Evolutionary conservation across 1,140 invertebrate genomes (phyloP).

Genomic region (Lethrus apterus): DNA sequence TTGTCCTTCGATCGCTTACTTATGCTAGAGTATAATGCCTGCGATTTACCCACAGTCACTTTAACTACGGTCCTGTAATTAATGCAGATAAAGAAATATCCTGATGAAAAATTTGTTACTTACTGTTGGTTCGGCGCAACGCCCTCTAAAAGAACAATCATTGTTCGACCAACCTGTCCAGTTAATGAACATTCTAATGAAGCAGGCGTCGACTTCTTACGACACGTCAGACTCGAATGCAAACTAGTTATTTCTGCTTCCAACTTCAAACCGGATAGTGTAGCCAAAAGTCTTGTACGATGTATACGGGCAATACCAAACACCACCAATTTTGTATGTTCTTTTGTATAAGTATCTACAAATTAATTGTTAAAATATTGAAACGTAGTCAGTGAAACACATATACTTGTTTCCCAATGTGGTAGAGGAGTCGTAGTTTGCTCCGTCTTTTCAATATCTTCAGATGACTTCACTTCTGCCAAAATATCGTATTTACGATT

Average conservation of each 20-base stretch:
- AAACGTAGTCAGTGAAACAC: not conserved
- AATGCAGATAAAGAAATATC: slow-evolving; percentile 35
- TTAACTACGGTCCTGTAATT: slow-evolving; percentile 75
- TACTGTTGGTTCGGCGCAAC: slow-evolving; percentile 82
- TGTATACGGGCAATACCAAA: slow-evolving; percentile 77
- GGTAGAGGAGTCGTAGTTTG: slow-evolving; percentile 29
- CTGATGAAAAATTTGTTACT: slow-evolving; percentile 38
- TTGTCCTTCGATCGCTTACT: slow-evolving; percentile 69
- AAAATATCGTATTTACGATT: slow-evolving; percentile 48
- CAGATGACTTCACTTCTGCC: slow-evolving; percentile 37
- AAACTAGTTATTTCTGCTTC: slow-evolving; percentile 83
- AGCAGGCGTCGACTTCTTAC: slow-evolving; percentile 64
- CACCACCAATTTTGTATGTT: slow-evolving; percentile 37
- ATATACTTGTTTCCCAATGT: slow-evolving; percentile 18
- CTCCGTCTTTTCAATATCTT: slow-evolving; percentile 44
- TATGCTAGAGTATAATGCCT: slow-evolving; percentile 81
- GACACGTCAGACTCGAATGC: slow-evolving; percentile 66
- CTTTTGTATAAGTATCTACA: slow-evolving; percentile 17
- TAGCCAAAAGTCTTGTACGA: slow-evolving; percentile 78
- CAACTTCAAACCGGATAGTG: slow-evolving; percentile 85
- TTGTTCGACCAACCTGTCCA: slow-evolving; percentile 84
- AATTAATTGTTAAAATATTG: not conserved
- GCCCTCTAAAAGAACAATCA: slow-evolving; percentile 88
- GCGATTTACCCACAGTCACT: slow-evolving; percentile 84
- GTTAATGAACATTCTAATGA: slow-evolving; percentile 80